A percentile compares a stretch with the other conserved stretches of the same genome.
phyloP scores from a whole-genome alignment of 2,797 vertebrate genomes.

The Phataginus tetradactyla region DNA sequence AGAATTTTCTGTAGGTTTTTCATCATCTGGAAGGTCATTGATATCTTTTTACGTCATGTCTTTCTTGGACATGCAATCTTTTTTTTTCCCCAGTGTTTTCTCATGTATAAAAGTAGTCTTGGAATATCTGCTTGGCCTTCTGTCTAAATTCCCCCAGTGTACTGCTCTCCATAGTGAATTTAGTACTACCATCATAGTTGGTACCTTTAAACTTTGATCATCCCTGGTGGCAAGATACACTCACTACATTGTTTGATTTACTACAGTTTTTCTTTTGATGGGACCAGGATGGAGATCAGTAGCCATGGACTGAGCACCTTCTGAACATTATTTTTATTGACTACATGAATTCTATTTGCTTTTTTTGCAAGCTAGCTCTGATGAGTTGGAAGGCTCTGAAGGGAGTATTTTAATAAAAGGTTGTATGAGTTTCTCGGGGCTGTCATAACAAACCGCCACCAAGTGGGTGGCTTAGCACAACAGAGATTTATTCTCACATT shows the following conservation, averaged over 20 bases:
- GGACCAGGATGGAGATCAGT: not conserved
- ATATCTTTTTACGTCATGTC: not conserved
- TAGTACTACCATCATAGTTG: not conserved
- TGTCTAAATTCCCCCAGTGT: fast-evolving
- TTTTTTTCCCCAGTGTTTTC: not conserved
- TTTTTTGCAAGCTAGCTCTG: not conserved
- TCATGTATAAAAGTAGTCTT: fast-evolving
- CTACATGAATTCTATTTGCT: not conserved
- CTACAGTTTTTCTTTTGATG: not conserved
- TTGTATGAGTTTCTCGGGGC: not conserved
- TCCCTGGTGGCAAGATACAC: not conserved
- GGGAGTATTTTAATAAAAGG: not conserved
- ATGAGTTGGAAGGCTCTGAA: too few relatives aligned
- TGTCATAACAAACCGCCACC: not conserved
- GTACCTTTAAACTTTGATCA: not conserved
- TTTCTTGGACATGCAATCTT: not conserved
- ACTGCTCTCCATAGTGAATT: not conserved
- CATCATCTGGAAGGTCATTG: not conserved
- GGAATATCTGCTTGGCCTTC: not conserved
- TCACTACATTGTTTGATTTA: not conserved
- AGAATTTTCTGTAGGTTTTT: not conserved
- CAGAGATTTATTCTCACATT: fast-evolving
- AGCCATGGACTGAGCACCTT: not conserved
- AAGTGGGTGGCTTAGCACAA: not conserved
- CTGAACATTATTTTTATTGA: not conserved